These are phyloP conservation scores for Campoletis raptor DNA, from an alignment of 2,888 invertebrate genomes.

Conservation along the genomic window DNA sequence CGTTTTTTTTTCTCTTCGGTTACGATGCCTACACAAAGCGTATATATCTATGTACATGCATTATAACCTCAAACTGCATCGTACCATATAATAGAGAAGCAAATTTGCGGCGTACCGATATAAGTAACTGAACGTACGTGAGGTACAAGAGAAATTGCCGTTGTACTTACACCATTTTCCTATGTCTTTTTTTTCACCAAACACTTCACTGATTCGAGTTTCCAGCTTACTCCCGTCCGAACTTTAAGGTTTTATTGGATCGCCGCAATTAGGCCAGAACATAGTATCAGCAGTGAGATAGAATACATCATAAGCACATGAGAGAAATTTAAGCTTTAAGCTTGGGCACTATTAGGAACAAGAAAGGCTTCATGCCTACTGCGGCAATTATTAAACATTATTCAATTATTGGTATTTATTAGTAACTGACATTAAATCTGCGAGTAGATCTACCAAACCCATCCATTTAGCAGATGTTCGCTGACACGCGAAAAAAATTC, in stretches of 20 bases:
- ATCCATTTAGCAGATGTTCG: too few species aligned
- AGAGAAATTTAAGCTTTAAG: too few species aligned
- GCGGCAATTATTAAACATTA: too few species aligned
- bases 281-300: too few species aligned
- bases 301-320: too few species aligned
- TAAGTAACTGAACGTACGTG: conserved; percentile 23
- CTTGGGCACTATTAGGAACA: too few species aligned
- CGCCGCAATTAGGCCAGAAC: not conserved
- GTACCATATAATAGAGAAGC: not conserved
- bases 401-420: too few species aligned
- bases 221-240: not conserved
- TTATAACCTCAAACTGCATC: conserved; percentile 4
- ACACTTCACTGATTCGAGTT: not conserved
- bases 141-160: not conserved
- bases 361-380: too few species aligned
- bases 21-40: not conserved
- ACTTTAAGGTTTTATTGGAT: not conserved
- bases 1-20: conserved; percentile 16
- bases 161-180: not conserved
- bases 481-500: too few species aligned
- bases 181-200: not conserved
- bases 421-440: too few species aligned
- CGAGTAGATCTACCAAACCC: too few species aligned
- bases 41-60: not conserved
- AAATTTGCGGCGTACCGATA: conserved; percentile 11